A percentile compares a stretch with the other conserved stretches of the same genome.
phyloP scores from a whole-genome alignment of 2,113 vertebrate species.

The Poeciliopsis prolifica region DNA sequence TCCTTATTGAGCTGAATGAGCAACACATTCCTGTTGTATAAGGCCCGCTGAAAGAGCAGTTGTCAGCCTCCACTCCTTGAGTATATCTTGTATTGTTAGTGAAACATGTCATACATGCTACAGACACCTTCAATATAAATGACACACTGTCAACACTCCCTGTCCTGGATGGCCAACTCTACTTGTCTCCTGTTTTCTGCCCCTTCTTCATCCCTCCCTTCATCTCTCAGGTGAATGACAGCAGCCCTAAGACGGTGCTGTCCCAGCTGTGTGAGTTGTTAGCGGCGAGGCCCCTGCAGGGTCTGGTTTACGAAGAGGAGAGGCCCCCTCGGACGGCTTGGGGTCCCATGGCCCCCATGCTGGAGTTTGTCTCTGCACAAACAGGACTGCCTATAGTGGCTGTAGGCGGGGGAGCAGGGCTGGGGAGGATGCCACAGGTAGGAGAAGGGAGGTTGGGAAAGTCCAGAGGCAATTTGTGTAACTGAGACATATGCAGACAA shows the following conservation, averaged over 20 bases:
- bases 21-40: conserved; percentile 39
- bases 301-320: conserved; percentile 95
- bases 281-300: conserved; percentile 91
- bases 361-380: conserved; percentile 96
- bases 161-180: conserved; percentile 13
- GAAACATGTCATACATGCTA: conserved; percentile 29
- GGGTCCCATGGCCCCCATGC: conserved; percentile 90
- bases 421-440: conserved; percentile 96
- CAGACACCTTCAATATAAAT: conserved; percentile 39
- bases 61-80: not conserved
- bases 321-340: conserved; percentile 78
- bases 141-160: conserved; percentile 41
- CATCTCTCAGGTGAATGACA: conserved; percentile 88
- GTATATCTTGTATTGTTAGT: not conserved
- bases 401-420: conserved; percentile 91
- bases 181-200: conserved; percentile 20
- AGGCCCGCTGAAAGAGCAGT: conserved; percentile 33
- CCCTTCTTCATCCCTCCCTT: conserved; percentile 11
- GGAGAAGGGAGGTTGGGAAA: conserved; percentile 47
- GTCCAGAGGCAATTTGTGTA: conserved; percentile 29
- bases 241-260: conserved; percentile 92
- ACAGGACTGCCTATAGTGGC: conserved; percentile 94
- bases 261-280: conserved; percentile 93
- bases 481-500: conserved; percentile 1
- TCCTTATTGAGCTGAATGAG: conserved; percentile 59